Evolutionary conservation across 2,888 invertebrate genomes (phyloP).

Genomic region (Standfussiana lucernea): DNA sequence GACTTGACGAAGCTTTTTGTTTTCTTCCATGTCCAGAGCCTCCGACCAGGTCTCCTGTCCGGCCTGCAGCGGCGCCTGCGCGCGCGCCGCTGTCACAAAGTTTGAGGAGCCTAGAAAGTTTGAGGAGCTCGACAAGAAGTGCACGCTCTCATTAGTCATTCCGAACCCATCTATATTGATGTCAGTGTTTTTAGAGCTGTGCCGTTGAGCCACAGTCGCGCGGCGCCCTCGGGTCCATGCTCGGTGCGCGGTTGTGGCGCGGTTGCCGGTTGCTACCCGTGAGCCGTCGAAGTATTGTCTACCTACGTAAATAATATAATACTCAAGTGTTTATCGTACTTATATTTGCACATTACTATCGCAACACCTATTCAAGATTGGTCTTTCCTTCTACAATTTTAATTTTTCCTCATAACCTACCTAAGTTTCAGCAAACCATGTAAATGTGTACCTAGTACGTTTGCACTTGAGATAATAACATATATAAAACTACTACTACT

Average conservation of each 20-base stretch:
- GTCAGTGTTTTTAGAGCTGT: conserved; percentile 81
- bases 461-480: not conserved
- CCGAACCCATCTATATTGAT: conserved; percentile 87
- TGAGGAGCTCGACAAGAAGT: conserved; percentile 69
- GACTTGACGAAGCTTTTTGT: not conserved
- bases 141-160: conserved; percentile 84
- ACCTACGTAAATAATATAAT: conserved; percentile 18
- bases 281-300: not conserved
- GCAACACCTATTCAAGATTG: not conserved
- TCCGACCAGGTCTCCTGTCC: not conserved
- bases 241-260: conserved; percentile 55
- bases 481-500: not conserved
- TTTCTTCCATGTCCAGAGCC: not conserved
- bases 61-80: conserved; percentile 16
- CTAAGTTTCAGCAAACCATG: not conserved
- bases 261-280: conserved; percentile 39
- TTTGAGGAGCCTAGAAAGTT: conserved; percentile 57
- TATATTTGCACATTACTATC: not conserved
- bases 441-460: too few species aligned
- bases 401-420: too few species aligned
- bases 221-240: conserved; percentile 44
- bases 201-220: conserved; percentile 61
- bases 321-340: not conserved
- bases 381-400: not conserved
- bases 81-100: conserved; percentile 30